phyloP scores from a whole-genome alignment of 2,113 vertebrate species.

The Leucosticte australis region DNA sequence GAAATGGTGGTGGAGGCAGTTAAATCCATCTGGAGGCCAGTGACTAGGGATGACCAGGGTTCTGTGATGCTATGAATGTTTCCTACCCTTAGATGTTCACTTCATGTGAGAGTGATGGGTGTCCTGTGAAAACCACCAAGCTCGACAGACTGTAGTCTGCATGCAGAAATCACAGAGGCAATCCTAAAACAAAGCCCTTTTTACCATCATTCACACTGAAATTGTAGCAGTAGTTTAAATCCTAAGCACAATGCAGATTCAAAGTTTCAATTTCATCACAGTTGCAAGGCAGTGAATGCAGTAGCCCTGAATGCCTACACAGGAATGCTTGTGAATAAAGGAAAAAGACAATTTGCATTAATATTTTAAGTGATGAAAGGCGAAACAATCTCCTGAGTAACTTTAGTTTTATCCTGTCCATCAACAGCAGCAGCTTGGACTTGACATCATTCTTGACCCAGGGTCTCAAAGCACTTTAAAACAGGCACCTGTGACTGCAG shows the following conservation, averaged over 20 bases:
- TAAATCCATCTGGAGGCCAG: neutral
- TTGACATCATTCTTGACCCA: neutral
- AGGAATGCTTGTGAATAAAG: neutral
- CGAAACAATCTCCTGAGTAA: neutral
- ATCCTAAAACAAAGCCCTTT: neutral
- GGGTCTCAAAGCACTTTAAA: neutral
- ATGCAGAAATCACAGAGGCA: neutral
- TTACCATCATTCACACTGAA: neutral
- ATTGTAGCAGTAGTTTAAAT: neutral
- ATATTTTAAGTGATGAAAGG: neutral
- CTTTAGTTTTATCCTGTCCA: neutral
- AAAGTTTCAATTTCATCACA: neutral
- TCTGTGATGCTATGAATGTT: neutral
- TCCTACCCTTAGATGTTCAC: neutral
- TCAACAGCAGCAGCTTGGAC: neutral
- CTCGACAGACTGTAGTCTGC: accelerated
- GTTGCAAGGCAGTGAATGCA: neutral
- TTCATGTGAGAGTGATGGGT: neutral
- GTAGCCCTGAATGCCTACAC: neutral
- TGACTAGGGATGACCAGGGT: neutral
- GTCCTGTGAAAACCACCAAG: neutral
- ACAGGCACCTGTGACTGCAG: neutral
- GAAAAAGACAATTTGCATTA: neutral
- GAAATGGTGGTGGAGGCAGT: neutral
- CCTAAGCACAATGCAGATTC: neutral